A percentile compares a stretch with the other conserved stretches of the same genome.
Conservation (phyloP, 2,113 vertebrate species). For the Neopipo cinnamomea region DNA sequence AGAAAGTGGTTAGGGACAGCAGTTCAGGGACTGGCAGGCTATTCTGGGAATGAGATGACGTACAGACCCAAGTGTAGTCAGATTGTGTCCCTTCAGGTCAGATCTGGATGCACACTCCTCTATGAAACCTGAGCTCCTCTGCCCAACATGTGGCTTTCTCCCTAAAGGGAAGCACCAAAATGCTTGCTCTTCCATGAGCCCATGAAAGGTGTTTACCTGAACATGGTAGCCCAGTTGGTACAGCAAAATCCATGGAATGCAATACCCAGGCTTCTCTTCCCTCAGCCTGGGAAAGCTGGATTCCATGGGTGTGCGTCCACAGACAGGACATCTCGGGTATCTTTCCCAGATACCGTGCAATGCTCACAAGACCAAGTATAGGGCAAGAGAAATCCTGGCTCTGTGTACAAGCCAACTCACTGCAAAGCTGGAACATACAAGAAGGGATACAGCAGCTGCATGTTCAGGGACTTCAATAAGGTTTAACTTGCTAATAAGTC, state of each 20-base stretch:
- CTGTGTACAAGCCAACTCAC: fast-evolving
- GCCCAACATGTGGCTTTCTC: neutral
- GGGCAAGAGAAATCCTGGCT: neutral
- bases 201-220: neutral
- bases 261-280: neutral
- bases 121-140: neutral
- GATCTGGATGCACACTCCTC: neutral
- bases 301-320: no score
- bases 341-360: neutral
- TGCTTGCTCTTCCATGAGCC: neutral
- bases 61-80: neutral
- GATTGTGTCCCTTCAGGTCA: neutral
- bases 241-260: neutral
- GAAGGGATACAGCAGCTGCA: neutral
- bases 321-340: neutral
- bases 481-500: neutral
- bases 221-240: neutral
- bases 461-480: neutral
- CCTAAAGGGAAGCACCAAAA: neutral
- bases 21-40: neutral
- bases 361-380: neutral
- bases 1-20: neutral
- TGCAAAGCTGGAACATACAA: neutral
- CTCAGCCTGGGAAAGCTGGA: neutral
- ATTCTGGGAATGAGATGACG: neutral